phyloP scores from a whole-genome alignment of 2,888 invertebrate genomes.

The Lagria hirta region DNA sequence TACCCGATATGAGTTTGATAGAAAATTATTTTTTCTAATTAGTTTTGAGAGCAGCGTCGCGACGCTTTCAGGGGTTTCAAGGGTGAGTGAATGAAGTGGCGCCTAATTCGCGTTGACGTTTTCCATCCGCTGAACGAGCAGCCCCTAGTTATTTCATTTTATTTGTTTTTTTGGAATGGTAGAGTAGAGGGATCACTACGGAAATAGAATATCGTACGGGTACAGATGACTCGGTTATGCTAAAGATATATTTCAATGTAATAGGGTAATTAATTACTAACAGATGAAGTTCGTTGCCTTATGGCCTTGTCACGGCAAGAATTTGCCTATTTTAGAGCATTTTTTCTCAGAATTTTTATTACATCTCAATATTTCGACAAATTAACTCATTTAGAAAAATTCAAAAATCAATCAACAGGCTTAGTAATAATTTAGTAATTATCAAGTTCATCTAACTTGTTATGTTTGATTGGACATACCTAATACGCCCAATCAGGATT shows the following conservation, averaged over 20 bases:
- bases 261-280: slow-evolving; percentile 26
- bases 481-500: too few relatives aligned
- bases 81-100: slow-evolving; percentile 57
- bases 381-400: too few relatives aligned
- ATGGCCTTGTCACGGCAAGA: slow-evolving; percentile 12
- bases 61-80: slow-evolving; percentile 35
- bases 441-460: too few relatives aligned
- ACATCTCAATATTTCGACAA: too few relatives aligned
- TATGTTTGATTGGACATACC: too few relatives aligned
- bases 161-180: not conserved
- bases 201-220: slow-evolving; percentile 21
- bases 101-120: slow-evolving; percentile 59
- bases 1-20: too few relatives aligned
- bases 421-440: too few relatives aligned
- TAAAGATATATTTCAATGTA: slow-evolving; percentile 27
- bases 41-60: slow-evolving; percentile 13
- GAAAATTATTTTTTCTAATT: too few relatives aligned
- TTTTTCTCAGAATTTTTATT: too few relatives aligned
- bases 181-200: too few relatives aligned
- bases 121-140: slow-evolving; percentile 52
- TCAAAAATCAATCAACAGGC: too few relatives aligned
- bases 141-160: slow-evolving; percentile 19
- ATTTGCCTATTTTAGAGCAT: slow-evolving; percentile 4
- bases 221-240: slow-evolving; percentile 11
- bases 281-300: slow-evolving; percentile 25